Percentiles rank a stretch among this genome's conserved stretches.
phyloP scores from a whole-genome alignment of 2,888 invertebrate species.

The Lutraria lutraria region DNA sequence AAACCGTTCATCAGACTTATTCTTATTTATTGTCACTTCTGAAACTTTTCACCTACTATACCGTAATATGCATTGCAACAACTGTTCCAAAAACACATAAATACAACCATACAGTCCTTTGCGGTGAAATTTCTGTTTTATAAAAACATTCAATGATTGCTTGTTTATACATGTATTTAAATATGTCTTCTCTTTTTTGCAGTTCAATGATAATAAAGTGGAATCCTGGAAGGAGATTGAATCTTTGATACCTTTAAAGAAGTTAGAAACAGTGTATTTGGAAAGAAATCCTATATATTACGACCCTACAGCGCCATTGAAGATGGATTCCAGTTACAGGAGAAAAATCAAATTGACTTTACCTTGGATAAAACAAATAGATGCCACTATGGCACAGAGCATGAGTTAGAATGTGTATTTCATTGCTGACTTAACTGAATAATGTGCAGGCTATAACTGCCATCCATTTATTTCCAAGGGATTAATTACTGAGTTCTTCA shows the following conservation, averaged over 20 bases:
- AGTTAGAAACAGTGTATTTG: constrained; percentile 93
- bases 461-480: too few species aligned
- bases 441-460: too few species aligned
- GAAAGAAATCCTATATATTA: constrained; percentile 94
- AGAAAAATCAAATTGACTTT: constrained; percentile 95
- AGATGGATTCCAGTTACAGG: constrained; percentile 93
- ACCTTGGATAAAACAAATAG: constrained; percentile 96
- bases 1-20: too few species aligned
- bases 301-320: constrained; percentile 86
- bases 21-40: too few species aligned
- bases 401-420: not conserved
- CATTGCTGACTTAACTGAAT: not conserved
- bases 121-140: too few species aligned
- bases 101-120: too few species aligned
- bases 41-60: too few species aligned
- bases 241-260: constrained; percentile 88
- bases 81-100: too few species aligned
- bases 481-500: too few species aligned
- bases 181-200: constrained; percentile 79
- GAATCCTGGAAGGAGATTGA: constrained; percentile 95
- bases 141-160: too few species aligned
- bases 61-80: too few species aligned
- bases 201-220: constrained; percentile 97
- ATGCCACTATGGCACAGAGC: constrained; percentile 91
- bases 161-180: not conserved